A percentile compares a stretch with the other conserved stretches of the same genome.
Evolutionary conservation across 2,797 vertebrate genomes (phyloP).

Genomic region (Vespertilio murinus): DNA sequence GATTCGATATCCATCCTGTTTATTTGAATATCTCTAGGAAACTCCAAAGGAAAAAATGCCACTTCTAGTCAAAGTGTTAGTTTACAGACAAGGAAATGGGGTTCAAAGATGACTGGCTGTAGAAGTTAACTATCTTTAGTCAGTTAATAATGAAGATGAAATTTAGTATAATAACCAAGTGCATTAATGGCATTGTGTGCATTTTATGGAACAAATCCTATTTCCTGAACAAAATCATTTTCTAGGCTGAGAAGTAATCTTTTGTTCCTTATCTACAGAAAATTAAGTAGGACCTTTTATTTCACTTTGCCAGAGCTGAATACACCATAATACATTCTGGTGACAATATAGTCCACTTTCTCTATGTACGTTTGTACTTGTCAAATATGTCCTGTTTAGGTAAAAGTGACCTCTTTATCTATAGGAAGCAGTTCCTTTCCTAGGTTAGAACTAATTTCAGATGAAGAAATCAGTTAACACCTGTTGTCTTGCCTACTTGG

Average conservation of each 20-base stretch:
- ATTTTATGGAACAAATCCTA: neutral
- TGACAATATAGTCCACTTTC: neutral
- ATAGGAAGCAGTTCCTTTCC: neutral
- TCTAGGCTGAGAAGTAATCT: neutral
- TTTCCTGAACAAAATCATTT: neutral
- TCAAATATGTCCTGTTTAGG: neutral
- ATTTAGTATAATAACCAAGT: neutral
- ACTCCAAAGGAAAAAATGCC: neutral
- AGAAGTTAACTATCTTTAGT: neutral
- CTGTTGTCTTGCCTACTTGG: neutral
- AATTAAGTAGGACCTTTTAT: neutral
- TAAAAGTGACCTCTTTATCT: neutral
- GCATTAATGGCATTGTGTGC: neutral
- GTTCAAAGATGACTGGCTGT: neutral
- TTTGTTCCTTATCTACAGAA: neutral
- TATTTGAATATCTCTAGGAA: neutral
- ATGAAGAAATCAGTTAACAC: slow-evolving; percentile 1
- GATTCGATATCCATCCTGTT: neutral
- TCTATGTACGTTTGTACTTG: neutral
- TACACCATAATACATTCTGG: neutral
- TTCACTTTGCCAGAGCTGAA: neutral
- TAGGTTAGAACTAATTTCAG: neutral
- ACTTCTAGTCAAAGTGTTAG: neutral
- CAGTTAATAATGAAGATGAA: neutral
- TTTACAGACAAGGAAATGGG: neutral